Evolutionary conservation across 2,888 invertebrate genomes (phyloP).

Genomic region (Drosophila anceps): DNA sequence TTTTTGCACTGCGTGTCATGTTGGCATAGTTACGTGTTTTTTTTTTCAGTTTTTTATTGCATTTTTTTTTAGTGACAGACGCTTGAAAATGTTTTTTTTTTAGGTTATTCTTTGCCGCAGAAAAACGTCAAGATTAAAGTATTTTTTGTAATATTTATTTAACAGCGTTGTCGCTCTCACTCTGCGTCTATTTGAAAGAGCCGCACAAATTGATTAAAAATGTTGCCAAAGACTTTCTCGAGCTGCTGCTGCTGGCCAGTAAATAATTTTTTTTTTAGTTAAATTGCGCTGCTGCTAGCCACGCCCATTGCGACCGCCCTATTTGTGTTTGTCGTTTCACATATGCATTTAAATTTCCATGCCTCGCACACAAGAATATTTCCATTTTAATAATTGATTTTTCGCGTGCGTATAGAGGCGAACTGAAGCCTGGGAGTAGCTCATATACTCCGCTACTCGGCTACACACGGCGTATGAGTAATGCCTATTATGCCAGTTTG

Average conservation of each 20-base stretch:
- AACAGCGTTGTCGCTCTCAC: slow-evolving; percentile 22
- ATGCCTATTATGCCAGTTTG: slow-evolving; percentile 42
- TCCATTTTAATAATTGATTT: slow-evolving; percentile 78
- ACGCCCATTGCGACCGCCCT: slow-evolving; percentile 32
- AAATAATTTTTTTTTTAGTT: slow-evolving; percentile 64
- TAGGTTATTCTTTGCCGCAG: slow-evolving; percentile 2
- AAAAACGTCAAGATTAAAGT: slow-evolving; percentile 52
- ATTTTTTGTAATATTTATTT: slow-evolving; percentile 55
- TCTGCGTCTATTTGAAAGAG: slow-evolving; percentile 2
- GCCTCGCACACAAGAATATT: slow-evolving; percentile 51
- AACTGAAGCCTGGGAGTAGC: slow-evolving; percentile 31
- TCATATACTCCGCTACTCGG: not conserved
- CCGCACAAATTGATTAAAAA: slow-evolving; percentile 71
- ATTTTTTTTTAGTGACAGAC: slow-evolving; percentile 8
- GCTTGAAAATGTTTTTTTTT: slow-evolving; percentile 4
- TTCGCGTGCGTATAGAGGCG: slow-evolving; percentile 67
- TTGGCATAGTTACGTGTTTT: slow-evolving; percentile 44
- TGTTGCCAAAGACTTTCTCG: slow-evolving; percentile 45
- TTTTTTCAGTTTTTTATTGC: slow-evolving; percentile 7
- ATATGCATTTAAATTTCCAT: slow-evolving; percentile 63
- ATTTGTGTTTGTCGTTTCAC: slow-evolving; percentile 59
- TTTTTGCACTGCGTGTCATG: slow-evolving; percentile 48
- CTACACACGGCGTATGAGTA: slow-evolving; percentile 62
- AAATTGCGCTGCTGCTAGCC: slow-evolving; percentile 26
- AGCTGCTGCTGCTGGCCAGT: slow-evolving; percentile 46